phyloP scores from a whole-genome alignment of 2,113 vertebrate genomes.

The Percina caprodes region DNA sequence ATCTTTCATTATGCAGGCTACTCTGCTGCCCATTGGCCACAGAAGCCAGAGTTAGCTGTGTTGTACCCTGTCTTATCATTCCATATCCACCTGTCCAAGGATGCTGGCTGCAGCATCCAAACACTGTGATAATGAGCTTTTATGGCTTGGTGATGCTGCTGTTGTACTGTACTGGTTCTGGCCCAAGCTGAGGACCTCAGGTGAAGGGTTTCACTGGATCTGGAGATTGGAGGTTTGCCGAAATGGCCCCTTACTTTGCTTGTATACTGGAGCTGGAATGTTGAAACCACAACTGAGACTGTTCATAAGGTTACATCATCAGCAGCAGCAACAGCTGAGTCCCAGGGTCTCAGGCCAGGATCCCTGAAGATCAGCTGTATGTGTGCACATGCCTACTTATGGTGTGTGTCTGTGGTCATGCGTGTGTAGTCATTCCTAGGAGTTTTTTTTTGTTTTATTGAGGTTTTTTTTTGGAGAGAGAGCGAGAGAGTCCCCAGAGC shows the following conservation, averaged over 20 bases:
- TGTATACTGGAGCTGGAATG: constrained; percentile 39
- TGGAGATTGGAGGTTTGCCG: constrained; percentile 16
- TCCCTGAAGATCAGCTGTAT: constrained; percentile 49
- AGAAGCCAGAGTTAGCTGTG: constrained; percentile 9
- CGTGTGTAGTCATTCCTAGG: background rate
- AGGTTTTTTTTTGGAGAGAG: too few relatives aligned
- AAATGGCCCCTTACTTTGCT: constrained; percentile 28
- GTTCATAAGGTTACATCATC: constrained; percentile 59
- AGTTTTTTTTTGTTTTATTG: constrained; percentile 20
- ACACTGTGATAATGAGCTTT: constrained; percentile 40
- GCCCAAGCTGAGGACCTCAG: background rate
- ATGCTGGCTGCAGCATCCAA: constrained; percentile 38
- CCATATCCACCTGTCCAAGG: constrained; percentile 22
- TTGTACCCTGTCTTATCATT: constrained; percentile 24
- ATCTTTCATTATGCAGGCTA: constrained; percentile 69
- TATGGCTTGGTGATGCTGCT: constrained; percentile 20
- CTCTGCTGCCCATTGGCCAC: constrained; percentile 42
- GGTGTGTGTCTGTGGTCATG: background rate
- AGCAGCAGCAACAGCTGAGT: constrained; percentile 68
- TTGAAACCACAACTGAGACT: constrained; percentile 56
- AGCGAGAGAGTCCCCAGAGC: constrained; percentile 54
- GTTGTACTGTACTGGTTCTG: background rate
- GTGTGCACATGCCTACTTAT: constrained; percentile 19
- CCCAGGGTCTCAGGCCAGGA: constrained; percentile 49
- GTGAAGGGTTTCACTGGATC: background rate